Evolutionary conservation across 30 jellyfish, hydroid and myxozoan species (phyloP).

Genomic region (Aurelia coerulea): DNA sequence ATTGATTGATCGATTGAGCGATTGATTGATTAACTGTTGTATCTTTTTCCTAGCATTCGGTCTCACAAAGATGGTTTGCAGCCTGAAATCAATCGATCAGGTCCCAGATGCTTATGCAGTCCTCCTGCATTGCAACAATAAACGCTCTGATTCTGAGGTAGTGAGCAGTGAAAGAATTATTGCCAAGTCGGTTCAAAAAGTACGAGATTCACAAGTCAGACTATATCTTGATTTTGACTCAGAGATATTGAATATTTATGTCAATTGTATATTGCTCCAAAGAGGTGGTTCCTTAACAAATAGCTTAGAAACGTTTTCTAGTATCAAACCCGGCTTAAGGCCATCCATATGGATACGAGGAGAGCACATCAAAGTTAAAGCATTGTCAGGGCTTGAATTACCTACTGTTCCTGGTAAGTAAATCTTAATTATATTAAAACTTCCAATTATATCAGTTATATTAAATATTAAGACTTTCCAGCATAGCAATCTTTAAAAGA

Average conservation of each 20-base stretch:
- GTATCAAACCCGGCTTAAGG: neutral
- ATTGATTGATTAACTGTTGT: neutral
- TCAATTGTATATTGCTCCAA: slow-evolving; percentile 20
- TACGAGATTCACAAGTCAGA: neutral
- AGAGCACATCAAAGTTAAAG: slow-evolving; percentile 10
- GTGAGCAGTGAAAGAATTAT: neutral
- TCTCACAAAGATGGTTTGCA: neutral
- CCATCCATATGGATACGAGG: slow-evolving; percentile 59
- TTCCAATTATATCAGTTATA: too few relatives aligned
- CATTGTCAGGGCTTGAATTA: slow-evolving; percentile 25
- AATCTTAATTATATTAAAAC: neutral
- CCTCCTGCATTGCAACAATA: neutral
- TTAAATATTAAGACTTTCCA: too few relatives aligned
- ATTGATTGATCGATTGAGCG: too few relatives aligned
- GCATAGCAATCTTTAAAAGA: too few relatives aligned
- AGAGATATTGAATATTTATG: neutral
- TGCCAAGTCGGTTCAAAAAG: neutral
- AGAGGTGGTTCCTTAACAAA: neutral
- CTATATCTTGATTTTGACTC: slow-evolving; percentile 10
- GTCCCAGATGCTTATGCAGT: slow-evolving; percentile 5
- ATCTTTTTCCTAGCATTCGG: slow-evolving; percentile 13
- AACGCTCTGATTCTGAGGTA: too few relatives aligned
- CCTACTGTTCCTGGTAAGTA: slow-evolving; percentile 46
- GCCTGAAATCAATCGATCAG: neutral
- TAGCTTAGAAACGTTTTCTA: neutral